Evolutionary conservation across 2,113 vertebrate species (phyloP).

Genomic region (Lonchura striata): DNA sequence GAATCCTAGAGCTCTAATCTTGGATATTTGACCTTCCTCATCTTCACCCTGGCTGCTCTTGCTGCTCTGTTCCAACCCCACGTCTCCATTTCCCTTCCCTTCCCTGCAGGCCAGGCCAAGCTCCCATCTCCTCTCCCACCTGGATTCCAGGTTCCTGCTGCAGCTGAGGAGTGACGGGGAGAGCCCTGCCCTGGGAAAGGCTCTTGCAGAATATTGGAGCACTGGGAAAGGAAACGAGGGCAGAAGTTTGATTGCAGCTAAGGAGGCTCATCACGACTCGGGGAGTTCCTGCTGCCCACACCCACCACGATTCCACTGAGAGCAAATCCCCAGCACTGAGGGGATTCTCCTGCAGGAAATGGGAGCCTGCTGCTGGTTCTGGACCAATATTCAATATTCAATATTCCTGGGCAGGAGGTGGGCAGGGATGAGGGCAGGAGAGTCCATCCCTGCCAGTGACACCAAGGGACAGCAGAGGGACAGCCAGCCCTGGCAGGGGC

Average conservation of each 20-base stretch:
- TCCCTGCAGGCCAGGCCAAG: neutral
- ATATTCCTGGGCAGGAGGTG: neutral
- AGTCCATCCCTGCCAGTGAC: neutral
- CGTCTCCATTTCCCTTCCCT: neutral
- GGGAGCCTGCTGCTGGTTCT: neutral
- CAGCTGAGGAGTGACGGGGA: neutral
- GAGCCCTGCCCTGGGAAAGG: neutral
- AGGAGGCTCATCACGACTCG: rapidly evolving
- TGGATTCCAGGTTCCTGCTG: neutral
- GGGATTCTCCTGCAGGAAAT: neutral
- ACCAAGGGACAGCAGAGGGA: neutral
- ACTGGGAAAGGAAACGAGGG: neutral
- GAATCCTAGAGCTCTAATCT: neutral
- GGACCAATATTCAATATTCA: neutral
- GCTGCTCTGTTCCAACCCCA: neutral
- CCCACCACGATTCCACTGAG: rapidly evolving
- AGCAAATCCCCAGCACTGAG: rapidly evolving
- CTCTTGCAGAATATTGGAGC: neutral
- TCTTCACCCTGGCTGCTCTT: neutral
- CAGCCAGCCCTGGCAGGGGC: neutral
- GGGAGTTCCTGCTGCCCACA: neutral
- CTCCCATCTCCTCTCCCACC: neutral
- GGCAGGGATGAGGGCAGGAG: neutral
- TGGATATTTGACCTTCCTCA: neutral
- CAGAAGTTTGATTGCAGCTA: neutral